A percentile compares a stretch with the other conserved stretches of the same genome.
These are phyloP conservation scores for Sula dactylatra DNA, from an alignment of 2,113 vertebrate genomes.

Conservation along the genomic window DNA sequence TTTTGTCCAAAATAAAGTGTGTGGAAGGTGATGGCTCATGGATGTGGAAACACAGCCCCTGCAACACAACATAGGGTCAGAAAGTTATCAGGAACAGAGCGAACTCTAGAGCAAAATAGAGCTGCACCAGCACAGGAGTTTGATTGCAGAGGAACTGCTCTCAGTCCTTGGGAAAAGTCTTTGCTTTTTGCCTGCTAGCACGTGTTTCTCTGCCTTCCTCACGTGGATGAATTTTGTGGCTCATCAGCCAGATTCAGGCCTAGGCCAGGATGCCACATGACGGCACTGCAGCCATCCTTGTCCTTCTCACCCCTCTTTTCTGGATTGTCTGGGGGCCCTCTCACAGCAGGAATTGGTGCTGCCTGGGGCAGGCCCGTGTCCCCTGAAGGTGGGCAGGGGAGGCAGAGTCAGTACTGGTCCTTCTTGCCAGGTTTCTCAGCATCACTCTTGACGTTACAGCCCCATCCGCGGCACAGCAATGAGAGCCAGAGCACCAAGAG, in stretches of 20 bases:
- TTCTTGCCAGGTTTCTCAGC: neutral
- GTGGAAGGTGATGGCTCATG: conserved; percentile 10
- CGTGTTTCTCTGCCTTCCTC: neutral
- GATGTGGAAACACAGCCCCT: neutral
- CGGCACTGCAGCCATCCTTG: neutral
- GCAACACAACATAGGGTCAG: neutral
- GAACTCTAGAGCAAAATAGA: neutral
- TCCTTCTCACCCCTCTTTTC: neutral
- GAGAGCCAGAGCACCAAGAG: neutral
- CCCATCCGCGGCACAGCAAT: accelerated
- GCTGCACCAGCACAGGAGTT: neutral
- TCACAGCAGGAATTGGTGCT: neutral
- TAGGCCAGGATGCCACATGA: neutral
- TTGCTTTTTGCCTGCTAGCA: neutral
- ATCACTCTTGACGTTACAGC: neutral
- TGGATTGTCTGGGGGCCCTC: neutral
- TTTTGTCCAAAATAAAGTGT: neutral
- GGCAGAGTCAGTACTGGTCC: neutral
- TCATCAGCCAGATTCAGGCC: neutral
- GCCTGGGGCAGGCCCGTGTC: neutral
- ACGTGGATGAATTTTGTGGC: neutral
- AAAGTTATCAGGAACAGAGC: neutral
- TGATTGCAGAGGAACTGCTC: neutral
- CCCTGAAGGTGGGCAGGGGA: neutral
- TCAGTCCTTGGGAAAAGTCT: neutral